Evolutionary conservation across 2,113 vertebrate genomes (phyloP), one percentile per base, ranked within the genome.

Genomic region (Chlamydotis undulata): DNA sequence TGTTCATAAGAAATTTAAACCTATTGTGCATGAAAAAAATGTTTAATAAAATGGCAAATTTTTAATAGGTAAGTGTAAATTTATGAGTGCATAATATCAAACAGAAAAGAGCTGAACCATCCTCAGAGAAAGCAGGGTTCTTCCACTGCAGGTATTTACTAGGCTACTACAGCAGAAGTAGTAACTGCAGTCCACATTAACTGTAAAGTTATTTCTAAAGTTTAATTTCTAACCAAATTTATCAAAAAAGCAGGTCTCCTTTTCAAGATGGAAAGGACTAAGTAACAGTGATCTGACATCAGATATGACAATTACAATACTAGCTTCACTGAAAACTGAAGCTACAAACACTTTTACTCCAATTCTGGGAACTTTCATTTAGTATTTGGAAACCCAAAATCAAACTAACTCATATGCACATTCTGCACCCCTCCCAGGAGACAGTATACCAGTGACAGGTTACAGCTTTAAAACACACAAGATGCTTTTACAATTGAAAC

Each of bases 21-120:
- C 94, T 97, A 96, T 53, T 97, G 95, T 98, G 97, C 96, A 97
- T 97, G 96, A 97, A 98, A 98, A 96, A 92, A 97, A 97, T 78
- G 95, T 96, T 97, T 97, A 98, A 98, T 97, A 98, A 98, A 98
- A 98, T 98, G 98, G 98, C 98, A 98, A 98, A 97, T 97, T 97
- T 97, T 97, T 96, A 98, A 98, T 95, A 97, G 97, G 49, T 95
- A 98, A 98, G 97, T 97, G 96, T 98, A 97, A 98, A 98, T 98
- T 94, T 92, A 95, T 98, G 97, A 98, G 90, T 97, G 96, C 96
- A 93, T 98, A 98, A 98, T 97, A 98, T 91, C 97, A 97, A 98
- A 98, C 91, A 96, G 94, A 97, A 97, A 92, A 93, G 94, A 98
- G 98, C 98, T 98, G 98, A 98, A 98, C 98, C 98, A 98, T 97